These are phyloP conservation scores for Antedon mediterranea DNA, from an alignment of 53 echinoderm and acorn worm species.

Conservation along the genomic window DNA sequence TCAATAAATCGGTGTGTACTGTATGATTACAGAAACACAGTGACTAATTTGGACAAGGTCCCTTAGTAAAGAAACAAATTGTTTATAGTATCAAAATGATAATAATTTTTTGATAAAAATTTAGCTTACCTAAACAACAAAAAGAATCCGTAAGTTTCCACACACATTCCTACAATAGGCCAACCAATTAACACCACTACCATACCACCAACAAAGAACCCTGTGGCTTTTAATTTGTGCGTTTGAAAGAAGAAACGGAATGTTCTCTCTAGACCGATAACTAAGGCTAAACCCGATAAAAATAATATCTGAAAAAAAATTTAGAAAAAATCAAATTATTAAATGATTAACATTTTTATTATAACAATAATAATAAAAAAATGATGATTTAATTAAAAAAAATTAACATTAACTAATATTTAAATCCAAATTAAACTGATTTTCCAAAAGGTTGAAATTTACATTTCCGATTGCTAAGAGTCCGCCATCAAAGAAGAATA, in stretches of 20 bases:
- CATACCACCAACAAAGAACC: conserved; percentile 88
- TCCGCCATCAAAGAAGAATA: conserved; percentile 90
- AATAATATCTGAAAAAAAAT: conserved; percentile 66
- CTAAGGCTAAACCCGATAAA: conserved; percentile 67
- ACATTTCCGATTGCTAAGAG: conserved; percentile 98
- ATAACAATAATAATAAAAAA: neutral
- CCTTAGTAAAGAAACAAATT: neutral
- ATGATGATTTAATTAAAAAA: no score
- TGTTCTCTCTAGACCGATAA: conserved; percentile 86
- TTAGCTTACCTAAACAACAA: conserved; percentile 76
- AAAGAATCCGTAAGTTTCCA: conserved; percentile 90
- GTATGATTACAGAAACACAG: no score
- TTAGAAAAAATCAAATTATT: neutral
- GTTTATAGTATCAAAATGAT: neutral
- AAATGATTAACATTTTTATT: neutral
- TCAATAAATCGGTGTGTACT: no score
- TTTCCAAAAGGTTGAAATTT: conserved; percentile 36
- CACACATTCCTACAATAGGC: conserved; percentile 86
- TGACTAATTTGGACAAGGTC: neutral
- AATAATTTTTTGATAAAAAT: no score
- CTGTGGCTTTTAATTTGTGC: conserved; percentile 81
- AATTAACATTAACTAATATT: no score
- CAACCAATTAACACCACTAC: conserved; percentile 84
- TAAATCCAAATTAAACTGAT: no score
- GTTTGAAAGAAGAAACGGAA: conserved; percentile 93